Evolutionary conservation across 2,888 invertebrate species (phyloP).

Genomic region (Oscheius sp.): DNA sequence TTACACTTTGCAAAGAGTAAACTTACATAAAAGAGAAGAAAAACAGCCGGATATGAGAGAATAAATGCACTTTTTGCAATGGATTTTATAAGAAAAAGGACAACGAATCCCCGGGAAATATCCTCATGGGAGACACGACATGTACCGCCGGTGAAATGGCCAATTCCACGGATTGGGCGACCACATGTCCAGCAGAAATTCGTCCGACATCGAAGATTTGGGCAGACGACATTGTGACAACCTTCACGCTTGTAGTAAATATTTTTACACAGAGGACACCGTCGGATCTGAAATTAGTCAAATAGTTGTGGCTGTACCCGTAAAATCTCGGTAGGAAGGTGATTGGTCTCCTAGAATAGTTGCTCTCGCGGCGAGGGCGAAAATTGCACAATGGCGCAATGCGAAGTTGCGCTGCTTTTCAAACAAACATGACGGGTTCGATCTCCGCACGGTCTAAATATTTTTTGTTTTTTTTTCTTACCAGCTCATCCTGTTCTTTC

Average conservation of each 20-base stretch:
- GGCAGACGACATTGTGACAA: constrained; percentile 52
- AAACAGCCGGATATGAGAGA: constrained; percentile 13
- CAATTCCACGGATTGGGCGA: constrained; percentile 40
- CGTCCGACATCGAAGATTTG: constrained; percentile 44
- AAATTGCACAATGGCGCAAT: too few relatives aligned
- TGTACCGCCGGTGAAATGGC: constrained; percentile 25
- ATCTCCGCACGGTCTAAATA: too few relatives aligned
- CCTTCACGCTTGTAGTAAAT: constrained; percentile 38
- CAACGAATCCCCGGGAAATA: constrained; percentile 4
- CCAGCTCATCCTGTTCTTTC: constrained; percentile 33
- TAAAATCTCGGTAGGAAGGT: background rate
- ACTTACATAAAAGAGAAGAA: constrained; percentile 16
- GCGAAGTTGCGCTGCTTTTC: too few relatives aligned
- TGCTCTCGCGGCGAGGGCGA: too few relatives aligned
- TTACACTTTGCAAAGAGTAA: too few relatives aligned
- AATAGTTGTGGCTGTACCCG: too few relatives aligned
- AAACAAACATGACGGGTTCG: too few relatives aligned
- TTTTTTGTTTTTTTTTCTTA: too few relatives aligned
- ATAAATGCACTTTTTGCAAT: background rate
- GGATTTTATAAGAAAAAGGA: background rate
- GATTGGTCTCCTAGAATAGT: too few relatives aligned
- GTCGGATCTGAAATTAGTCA: background rate
- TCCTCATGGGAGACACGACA: constrained; percentile 30
- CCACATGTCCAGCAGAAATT: constrained; percentile 52
- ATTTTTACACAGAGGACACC: constrained; percentile 31